These are phyloP conservation scores for Castor canadensis DNA, from an alignment of 2,113 vertebrate genomes.

Conservation along the genomic window DNA sequence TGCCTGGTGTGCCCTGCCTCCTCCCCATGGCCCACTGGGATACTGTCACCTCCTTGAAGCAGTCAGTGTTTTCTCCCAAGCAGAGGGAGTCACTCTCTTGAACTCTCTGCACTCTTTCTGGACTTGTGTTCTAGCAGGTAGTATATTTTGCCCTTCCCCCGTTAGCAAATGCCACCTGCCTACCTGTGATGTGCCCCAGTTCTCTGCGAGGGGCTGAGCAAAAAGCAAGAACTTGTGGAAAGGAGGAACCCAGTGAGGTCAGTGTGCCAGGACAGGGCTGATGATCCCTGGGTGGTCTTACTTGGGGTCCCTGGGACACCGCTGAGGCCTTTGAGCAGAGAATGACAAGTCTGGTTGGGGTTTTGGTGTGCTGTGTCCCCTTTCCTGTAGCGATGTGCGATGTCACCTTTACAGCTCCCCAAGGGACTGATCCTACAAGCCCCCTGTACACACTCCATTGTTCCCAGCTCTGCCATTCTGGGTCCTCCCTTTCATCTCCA, in stretches of 20 bases:
- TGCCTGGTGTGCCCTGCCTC: not conserved
- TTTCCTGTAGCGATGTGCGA: not conserved
- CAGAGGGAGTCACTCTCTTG: not conserved
- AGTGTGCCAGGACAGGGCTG: accelerated
- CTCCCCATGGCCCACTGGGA: too few species aligned
- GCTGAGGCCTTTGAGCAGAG: not conserved
- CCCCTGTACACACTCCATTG: not conserved
- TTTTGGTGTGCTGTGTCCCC: too few species aligned
- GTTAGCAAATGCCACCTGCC: not conserved
- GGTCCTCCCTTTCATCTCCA: not conserved
- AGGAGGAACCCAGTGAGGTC: not conserved
- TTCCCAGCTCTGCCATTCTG: not conserved
- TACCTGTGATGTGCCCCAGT: not conserved
- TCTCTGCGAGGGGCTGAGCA: not conserved
- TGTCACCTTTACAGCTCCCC: too few species aligned
- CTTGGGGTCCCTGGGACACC: not conserved
- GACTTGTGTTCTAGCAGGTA: not conserved
- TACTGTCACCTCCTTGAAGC: not conserved
- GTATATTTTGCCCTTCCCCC: not conserved
- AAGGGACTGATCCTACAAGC: not conserved
- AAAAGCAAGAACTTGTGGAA: not conserved
- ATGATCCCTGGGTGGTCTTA: not conserved
- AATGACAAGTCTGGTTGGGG: too few species aligned
- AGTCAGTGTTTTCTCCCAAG: not conserved
- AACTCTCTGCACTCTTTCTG: not conserved